Evolutionary conservation across 2,888 invertebrate species (phyloP), one percentile per base, ranked within the genome.

Genomic region (Phengaris arion): DNA sequence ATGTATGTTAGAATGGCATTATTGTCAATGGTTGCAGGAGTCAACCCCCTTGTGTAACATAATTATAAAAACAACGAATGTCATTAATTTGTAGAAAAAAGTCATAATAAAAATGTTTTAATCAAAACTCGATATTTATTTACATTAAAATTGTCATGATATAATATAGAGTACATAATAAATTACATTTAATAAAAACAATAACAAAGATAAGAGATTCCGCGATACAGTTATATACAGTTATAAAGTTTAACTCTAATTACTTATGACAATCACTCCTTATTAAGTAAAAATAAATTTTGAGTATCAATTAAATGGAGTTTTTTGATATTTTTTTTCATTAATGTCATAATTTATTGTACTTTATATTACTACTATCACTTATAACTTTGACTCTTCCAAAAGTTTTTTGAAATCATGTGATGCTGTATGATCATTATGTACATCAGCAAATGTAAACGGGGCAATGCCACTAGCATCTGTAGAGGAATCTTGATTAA

Each of bases 1-100:
- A 97, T 99, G 96, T 99, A 98, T 85, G 98, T 99, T 22, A 95
- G 99, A 74, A 99, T 99, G 99, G 99, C 99, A 0, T 93, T 99
- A 2, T 93, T 99, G 22, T 96, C 98, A 1, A 97, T 98, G 95
- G 96, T 99, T 2, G 94, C 98, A 13, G 98, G 98, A 74, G 89
- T 90, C 12, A 93, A 93, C 78, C 93, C 92, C 0, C 85, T 92
- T n/a, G 83, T 84, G 74, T 90, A 82, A 83, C 15, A 57, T 76
- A 59, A 22, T 22, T 22, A n/a, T 7, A 12, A 48, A 59, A 51
- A 64, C 35, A 64, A 35, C 9, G 6, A 35, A 12, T 64, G 2
- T 64, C 0, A 35, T 59, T 22, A 5, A 22, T 57, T 22, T 22
- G 48, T 48, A 45, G 10, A 35, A 35, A 22, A 45, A 9, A 64